Evolutionary conservation across 2,888 invertebrate species (phyloP), one percentile per base, ranked within the genome.

Genomic region (Achlya flavicornis): DNA sequence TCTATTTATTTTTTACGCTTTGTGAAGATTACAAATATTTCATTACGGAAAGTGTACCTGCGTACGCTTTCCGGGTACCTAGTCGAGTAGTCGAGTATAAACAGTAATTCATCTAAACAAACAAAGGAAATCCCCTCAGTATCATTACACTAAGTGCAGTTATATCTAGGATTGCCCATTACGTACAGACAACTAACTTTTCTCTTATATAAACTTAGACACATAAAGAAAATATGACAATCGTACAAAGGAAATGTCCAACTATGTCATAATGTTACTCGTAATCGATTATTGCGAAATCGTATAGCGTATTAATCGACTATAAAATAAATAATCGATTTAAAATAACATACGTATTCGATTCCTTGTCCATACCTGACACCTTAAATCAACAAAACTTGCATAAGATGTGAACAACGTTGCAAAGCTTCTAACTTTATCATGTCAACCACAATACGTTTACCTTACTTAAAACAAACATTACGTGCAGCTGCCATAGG

Each of bases 331-430:
- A 53, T 53, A 53, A 53, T 53, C 53, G 16, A 53, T 53, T 53
- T 53, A 19, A 4, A 53, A 16, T 48, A 16, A 19, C 53, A 19
- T 53, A 19, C 53, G 19, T 53, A 53, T 48, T 48, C 10, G 48
- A 19, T 53, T 53, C 53, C 53, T 19, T 10, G 53, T 53, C 19
- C 41, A 4, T 46, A 19, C 80, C 81, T 80, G 77, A 68, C 78
- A 69, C 77, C 74, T 74, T 81, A 84, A 87, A 84, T 83, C 84
- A 84, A 83, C 75, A 67, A 71, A 74, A 69, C 65, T 90, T 87
- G 79, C 72, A 75, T 80, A 88, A 87, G 77, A 76, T 78, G 80
- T 80, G 80, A 79, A 78, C 76, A 61, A n/a, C 46, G 1, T 46
- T 46, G 75, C 85, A 83, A 80, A 82, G 74, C 73, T 70, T 61